Conservation (phyloP, 2,113 vertebrate genomes). For the Tiliqua scincoides region DNA sequence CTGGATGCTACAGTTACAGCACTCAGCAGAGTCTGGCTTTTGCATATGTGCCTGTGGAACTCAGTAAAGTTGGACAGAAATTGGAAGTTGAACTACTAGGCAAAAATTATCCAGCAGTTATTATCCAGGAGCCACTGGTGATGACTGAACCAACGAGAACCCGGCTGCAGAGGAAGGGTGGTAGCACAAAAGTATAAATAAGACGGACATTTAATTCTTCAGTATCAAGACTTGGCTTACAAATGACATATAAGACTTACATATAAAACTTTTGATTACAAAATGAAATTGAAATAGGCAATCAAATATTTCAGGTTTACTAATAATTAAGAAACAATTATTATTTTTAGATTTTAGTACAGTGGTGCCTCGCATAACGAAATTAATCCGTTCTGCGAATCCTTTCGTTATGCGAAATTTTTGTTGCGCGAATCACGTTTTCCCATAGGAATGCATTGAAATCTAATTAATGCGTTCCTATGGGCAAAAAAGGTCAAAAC, state of each 20-base stretch:
- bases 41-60: conserved; percentile 87
- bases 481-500: no score
- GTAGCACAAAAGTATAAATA: conserved; percentile 65
- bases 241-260: not conserved
- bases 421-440: no score
- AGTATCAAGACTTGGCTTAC: not conserved
- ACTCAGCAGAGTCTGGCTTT: conserved; percentile 90
- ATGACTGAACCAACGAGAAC: conserved; percentile 88
- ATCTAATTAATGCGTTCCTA: no score
- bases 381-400: no score
- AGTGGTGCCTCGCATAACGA: no score
- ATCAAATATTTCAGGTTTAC: not conserved
- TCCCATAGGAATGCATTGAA: no score
- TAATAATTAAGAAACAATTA: not conserved
- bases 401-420: no score
- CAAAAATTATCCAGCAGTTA: conserved; percentile 83
- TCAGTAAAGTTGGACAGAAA: conserved; percentile 86
- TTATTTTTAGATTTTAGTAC: not conserved
- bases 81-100: conserved; percentile 93
- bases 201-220: not conserved
- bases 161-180: conserved; percentile 82
- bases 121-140: conserved; percentile 89
- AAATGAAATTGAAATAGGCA: conserved; percentile 23
- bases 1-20: conserved; percentile 92
- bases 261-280: not conserved